A percentile compares a stretch with the other conserved stretches of the same genome.
phyloP scores from a whole-genome alignment of 1,140 invertebrate species.

The Eciton burchellii region DNA sequence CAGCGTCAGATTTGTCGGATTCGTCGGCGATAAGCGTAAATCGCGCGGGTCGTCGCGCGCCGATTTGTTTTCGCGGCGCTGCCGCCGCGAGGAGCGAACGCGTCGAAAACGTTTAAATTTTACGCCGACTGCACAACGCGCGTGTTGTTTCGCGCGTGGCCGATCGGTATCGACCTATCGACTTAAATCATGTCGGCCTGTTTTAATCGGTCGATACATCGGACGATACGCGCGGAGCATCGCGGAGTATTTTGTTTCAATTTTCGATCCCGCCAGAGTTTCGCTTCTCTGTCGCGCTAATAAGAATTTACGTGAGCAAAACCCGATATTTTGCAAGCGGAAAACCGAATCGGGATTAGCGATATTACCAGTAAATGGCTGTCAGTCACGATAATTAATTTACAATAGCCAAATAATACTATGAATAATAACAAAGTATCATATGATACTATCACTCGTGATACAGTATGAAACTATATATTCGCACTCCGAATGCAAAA shows the following conservation, averaged over 20 bases:
- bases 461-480: neutral
- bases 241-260: neutral
- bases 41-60: slow-evolving; percentile 65
- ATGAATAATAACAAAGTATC: slow-evolving; percentile 14
- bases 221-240: neutral
- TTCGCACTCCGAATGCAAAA: neutral
- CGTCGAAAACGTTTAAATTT: slow-evolving; percentile 66
- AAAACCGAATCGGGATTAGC: slow-evolving; percentile 22
- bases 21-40: slow-evolving; percentile 71
- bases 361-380: slow-evolving; percentile 11
- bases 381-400: slow-evolving; percentile 23
- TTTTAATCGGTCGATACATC: slow-evolving; percentile 6
- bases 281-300: neutral
- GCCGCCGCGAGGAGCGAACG: slow-evolving; percentile 17
- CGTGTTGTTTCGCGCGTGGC: neutral
- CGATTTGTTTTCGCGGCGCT: slow-evolving; percentile 73
- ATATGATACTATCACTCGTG: neutral
- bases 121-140: slow-evolving; percentile 14
- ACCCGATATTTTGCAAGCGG: neutral
- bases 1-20: slow-evolving; percentile 63
- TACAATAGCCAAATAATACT: neutral
- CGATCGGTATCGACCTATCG: neutral
- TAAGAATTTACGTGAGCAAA: neutral
- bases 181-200: slow-evolving; percentile 21
- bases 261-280: neutral